phyloP scores from a whole-genome alignment of 1,140 invertebrate species.

The Cyclina sinensis region DNA sequence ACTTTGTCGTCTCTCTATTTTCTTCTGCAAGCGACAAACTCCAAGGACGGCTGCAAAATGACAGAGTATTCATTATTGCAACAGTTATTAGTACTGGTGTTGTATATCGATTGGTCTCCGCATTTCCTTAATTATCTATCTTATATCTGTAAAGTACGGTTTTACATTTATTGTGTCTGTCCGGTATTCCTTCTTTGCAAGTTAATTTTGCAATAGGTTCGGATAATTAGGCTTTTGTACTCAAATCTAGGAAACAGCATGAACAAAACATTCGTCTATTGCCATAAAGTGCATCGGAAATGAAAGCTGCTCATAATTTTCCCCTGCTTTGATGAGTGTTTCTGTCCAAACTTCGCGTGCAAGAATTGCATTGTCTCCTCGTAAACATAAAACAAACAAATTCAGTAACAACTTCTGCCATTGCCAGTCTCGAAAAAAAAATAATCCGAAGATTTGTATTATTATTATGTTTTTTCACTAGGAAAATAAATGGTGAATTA shows the following conservation, averaged over 20 bases:
- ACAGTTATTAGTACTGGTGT: neutral
- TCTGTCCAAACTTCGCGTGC: neutral
- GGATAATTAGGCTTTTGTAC: neutral
- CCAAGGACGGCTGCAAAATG: conserved; percentile 61
- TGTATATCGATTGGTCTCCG: neutral
- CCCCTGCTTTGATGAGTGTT: neutral
- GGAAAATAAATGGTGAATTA: too few species aligned
- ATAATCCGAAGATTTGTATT: too few species aligned
- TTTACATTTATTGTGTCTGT: neutral
- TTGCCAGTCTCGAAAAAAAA: too few species aligned
- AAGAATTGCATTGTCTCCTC: neutral
- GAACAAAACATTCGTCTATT: neutral
- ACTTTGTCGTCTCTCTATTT: conserved; percentile 15
- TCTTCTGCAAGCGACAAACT: conserved; percentile 43
- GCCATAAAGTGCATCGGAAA: conserved; percentile 1
- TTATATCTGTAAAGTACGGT: neutral
- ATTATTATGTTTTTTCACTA: too few species aligned
- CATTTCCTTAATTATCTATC: conserved; percentile 16
- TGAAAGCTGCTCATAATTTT: neutral
- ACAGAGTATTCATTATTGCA: conserved; percentile 51
- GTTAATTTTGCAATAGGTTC: neutral
- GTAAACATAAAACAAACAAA: neutral
- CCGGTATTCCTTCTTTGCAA: neutral
- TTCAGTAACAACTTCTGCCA: too few species aligned
- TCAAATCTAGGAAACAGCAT: neutral